Conservation (phyloP, 2,797 vertebrate genomes). For the Heterohyrax brucei region DNA sequence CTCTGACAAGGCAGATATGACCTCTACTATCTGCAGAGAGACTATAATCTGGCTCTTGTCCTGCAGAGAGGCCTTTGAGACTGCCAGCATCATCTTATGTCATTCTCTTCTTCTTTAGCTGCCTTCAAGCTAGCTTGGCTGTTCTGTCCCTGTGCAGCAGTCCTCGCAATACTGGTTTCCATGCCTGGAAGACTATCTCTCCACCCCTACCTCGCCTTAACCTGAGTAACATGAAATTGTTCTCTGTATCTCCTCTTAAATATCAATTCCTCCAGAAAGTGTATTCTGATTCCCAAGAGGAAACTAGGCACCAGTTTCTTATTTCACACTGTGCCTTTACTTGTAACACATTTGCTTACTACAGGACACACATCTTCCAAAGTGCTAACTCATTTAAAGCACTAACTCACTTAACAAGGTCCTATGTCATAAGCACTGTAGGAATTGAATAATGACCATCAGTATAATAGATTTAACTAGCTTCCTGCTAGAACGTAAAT, state of each 20-base stretch:
- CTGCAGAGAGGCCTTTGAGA: neutral
- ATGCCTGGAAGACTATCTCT: neutral
- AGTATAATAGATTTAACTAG: neutral
- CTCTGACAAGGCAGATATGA: neutral
- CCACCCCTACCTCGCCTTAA: neutral
- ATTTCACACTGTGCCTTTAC: neutral
- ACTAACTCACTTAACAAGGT: neutral
- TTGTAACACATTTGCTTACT: neutral
- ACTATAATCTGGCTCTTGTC: too few relatives aligned
- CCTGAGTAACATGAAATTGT: neutral
- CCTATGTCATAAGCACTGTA: accelerated
- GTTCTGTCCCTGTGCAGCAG: neutral
- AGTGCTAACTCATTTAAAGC: neutral
- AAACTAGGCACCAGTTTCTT: neutral
- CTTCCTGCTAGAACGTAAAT: neutral
- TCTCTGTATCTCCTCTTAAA: neutral
- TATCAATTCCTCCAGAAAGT: neutral
- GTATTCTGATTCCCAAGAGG: neutral
- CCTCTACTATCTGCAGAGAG: accelerated
- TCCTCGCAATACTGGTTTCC: neutral
- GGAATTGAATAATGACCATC: neutral
- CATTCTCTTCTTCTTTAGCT: neutral
- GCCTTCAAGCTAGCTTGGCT: accelerated
- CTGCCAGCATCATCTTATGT: neutral
- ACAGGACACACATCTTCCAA: neutral